Conservation (phyloP, 2,888 invertebrate genomes). For the Sphaerophoria rueppellii region DNA sequence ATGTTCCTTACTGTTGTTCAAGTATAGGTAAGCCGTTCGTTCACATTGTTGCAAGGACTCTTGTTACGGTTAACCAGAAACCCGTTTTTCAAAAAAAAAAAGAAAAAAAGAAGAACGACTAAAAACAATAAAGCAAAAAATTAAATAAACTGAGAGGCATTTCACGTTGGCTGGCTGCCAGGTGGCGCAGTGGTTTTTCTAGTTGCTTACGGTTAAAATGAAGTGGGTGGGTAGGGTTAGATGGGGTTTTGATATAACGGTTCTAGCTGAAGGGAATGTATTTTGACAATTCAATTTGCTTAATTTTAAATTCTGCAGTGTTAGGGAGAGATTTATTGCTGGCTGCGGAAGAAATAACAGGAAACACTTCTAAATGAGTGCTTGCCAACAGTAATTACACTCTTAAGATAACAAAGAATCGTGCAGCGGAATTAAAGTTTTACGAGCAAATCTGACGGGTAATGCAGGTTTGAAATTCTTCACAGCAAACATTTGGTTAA, state of each 20-base stretch:
- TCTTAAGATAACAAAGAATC: background rate
- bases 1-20: constrained; percentile 12
- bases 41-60: constrained; percentile 55
- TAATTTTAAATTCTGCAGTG: constrained; percentile 60
- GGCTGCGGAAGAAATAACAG: constrained; percentile 16
- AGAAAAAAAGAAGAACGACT: background rate
- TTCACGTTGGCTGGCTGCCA: constrained; percentile 67
- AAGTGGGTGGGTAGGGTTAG: background rate
- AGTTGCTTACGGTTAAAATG: constrained; percentile 13
- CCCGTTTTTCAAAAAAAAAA: constrained; percentile 20
- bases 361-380: constrained; percentile 42
- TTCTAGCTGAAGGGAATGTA: constrained; percentile 36
- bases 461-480: no score
- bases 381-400: constrained; percentile 51
- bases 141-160: constrained; percentile 29
- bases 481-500: no score
- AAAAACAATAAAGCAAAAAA: background rate
- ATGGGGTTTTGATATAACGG: background rate
- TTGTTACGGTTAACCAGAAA: constrained; percentile 50
- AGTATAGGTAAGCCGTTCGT: background rate
- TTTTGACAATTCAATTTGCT: constrained; percentile 70
- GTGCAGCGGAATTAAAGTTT: no score
- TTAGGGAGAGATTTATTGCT: constrained; percentile 50
- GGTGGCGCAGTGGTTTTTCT: constrained; percentile 54
- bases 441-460: no score